A percentile compares a stretch with the other conserved stretches of the same genome.
phyloP scores from a whole-genome alignment of 2,797 vertebrate genomes.

The Cryptoblepharus egeriae region DNA sequence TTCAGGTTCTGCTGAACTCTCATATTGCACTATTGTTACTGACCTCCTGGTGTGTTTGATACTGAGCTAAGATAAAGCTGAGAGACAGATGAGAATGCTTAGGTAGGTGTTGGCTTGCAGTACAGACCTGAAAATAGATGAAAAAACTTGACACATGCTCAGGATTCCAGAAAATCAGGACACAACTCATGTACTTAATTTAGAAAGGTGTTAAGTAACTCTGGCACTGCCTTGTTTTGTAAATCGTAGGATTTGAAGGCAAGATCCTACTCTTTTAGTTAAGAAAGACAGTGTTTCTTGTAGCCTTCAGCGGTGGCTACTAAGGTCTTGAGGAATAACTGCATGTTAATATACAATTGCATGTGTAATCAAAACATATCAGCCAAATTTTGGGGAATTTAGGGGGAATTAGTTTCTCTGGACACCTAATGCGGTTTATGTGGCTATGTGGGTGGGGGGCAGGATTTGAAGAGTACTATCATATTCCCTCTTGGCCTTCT shows the following conservation, averaged over 20 bases:
- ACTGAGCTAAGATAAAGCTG: background rate
- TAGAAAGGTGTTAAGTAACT: background rate
- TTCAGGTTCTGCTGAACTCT: slow-evolving; percentile 48
- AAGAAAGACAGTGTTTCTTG: background rate
- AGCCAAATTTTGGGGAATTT: no score
- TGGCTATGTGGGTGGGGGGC: no score
- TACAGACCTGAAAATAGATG: slow-evolving; percentile 50
- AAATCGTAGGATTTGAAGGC: background rate
- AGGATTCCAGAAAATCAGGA: slow-evolving; percentile 7
- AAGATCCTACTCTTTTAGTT: background rate
- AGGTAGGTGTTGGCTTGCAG: slow-evolving; percentile 24
- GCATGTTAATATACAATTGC: background rate
- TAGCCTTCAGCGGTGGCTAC: background rate
- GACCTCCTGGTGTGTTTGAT: slow-evolving; percentile 44
- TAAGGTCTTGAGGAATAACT: background rate
- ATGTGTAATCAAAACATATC: background rate
- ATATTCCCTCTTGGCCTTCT: no score
- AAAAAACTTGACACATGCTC: slow-evolving; percentile 41
- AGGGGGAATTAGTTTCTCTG: no score
- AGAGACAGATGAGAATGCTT: slow-evolving; percentile 39
- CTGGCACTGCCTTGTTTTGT: background rate
- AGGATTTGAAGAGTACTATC: no score
- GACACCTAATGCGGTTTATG: no score
- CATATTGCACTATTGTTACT: slow-evolving; percentile 17
- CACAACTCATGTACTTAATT: background rate